These are phyloP conservation scores for Globia sparganii DNA, from an alignment of 2,888 invertebrate genomes.

Conservation along the genomic window DNA sequence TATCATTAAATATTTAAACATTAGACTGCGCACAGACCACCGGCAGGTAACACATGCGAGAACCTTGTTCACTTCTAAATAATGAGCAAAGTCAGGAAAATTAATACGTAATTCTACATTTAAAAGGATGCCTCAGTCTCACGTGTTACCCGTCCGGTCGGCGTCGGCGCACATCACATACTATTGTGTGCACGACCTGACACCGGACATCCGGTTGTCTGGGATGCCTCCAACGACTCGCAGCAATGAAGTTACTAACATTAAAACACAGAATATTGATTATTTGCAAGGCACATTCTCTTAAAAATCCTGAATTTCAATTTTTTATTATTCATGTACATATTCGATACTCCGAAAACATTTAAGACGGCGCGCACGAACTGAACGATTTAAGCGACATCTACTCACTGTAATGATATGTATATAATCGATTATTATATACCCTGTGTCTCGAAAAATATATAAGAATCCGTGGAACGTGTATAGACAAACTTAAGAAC, in stretches of 20 bases:
- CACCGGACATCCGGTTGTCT: constrained; percentile 50
- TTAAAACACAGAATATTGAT: constrained; percentile 90
- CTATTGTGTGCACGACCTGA: constrained; percentile 48
- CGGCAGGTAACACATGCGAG: constrained; percentile 63
- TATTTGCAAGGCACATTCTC: constrained; percentile 91
- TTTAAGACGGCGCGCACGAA: constrained; percentile 79
- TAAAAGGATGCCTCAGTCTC: constrained; percentile 58
- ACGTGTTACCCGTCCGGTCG: constrained; percentile 73
- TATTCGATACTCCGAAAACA: constrained; percentile 81
- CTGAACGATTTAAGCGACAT: constrained; percentile 79
- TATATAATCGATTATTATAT: constrained; percentile 88
- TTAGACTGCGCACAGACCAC: constrained; percentile 71
- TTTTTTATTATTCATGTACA: constrained; percentile 83
- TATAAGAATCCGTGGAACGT: constrained; percentile 78
- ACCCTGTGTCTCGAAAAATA: constrained; percentile 89
- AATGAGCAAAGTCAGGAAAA: constrained; percentile 53
- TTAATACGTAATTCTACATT: constrained; percentile 52
- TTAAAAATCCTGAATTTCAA: constrained; percentile 89
- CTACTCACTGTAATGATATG: constrained; percentile 85
- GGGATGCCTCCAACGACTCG: constrained; percentile 74
- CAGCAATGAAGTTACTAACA: constrained; percentile 86
- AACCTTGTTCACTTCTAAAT: constrained; percentile 34
- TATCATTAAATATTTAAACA: constrained; percentile 75
- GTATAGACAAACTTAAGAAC: constrained; percentile 74
- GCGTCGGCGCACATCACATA: constrained; percentile 70